phyloP scores from a whole-genome alignment of 2,797 vertebrate species.

The Myotis pilosus region DNA sequence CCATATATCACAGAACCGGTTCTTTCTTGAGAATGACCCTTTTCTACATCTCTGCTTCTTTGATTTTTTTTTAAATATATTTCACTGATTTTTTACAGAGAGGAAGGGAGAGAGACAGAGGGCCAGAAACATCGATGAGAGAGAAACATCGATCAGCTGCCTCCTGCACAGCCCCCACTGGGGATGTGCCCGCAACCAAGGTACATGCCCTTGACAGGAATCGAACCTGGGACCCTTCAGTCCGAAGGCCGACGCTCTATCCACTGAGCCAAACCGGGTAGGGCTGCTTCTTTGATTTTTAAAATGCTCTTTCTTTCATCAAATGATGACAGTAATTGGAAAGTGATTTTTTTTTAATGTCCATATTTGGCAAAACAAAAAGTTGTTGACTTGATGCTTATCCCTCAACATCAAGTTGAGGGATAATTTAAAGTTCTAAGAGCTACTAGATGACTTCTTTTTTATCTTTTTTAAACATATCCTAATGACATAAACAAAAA shows the following conservation, averaged over 20 bases:
- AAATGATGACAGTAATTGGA: background rate
- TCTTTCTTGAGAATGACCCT: constrained; percentile 45
- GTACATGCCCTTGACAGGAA: too few relatives aligned
- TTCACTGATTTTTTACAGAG: too few relatives aligned
- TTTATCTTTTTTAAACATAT: background rate
- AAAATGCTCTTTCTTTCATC: constrained; percentile 25
- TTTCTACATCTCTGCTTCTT: background rate
- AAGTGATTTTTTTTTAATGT: constrained; percentile 29
- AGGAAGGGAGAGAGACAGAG: too few relatives aligned
- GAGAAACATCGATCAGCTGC: too few relatives aligned
- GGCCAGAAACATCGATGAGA: too few relatives aligned
- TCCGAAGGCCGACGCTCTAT: too few relatives aligned
- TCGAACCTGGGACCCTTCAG: too few relatives aligned
- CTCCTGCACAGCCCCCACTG: too few relatives aligned
- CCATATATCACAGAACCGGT: background rate
- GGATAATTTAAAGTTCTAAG: background rate
- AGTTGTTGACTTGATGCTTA: background rate
- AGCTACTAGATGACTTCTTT: background rate
- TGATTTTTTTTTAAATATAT: too few relatives aligned
- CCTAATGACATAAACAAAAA: constrained; percentile 18
- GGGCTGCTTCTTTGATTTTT: constrained; percentile 30
- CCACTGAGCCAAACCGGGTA: too few relatives aligned
- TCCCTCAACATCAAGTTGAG: background rate
- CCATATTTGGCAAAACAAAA: background rate
- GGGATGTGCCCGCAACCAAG: too few relatives aligned